A percentile compares a stretch with the other conserved stretches of the same genome.
Conservation (phyloP, 2,113 vertebrate genomes). For the Esox niger region DNA sequence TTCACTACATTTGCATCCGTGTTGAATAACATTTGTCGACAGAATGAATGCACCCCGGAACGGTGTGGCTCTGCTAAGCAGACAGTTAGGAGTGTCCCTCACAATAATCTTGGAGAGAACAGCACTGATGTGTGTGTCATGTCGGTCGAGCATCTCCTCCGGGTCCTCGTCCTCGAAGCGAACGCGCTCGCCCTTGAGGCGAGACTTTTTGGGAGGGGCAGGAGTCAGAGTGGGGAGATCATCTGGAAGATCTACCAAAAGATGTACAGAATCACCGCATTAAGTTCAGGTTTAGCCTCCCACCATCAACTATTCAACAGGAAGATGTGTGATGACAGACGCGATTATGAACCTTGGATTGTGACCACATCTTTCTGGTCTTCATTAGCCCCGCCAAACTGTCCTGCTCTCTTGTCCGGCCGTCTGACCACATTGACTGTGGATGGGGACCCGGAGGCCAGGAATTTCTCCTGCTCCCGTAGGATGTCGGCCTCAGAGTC, state of each 20-base stretch:
- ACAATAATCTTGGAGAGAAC: slow-evolving; percentile 92
- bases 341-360: slow-evolving; percentile 75
- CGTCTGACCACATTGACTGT: slow-evolving; percentile 82
- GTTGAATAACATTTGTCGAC: too few relatives aligned
- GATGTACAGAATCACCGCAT: neutral
- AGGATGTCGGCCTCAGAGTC: slow-evolving; percentile 91
- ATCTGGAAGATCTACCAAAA: slow-evolving; percentile 81
- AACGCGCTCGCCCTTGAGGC: slow-evolving; percentile 68
- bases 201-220: slow-evolving; percentile 86
- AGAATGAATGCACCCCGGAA: neutral
- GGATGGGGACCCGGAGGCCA: slow-evolving; percentile 74
- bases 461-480: slow-evolving; percentile 84
- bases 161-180: slow-evolving; percentile 81
- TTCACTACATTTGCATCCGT: too few relatives aligned
- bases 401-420: slow-evolving; percentile 76
- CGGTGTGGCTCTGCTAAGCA: neutral
- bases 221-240: slow-evolving; percentile 83
- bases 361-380: slow-evolving; percentile 81
- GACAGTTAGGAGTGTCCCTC: slow-evolving; percentile 44
- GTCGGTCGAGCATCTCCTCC: slow-evolving; percentile 76
- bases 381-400: neutral
- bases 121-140: slow-evolving; percentile 87
- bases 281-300: neutral
- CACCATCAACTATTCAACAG: neutral
- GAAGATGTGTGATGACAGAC: neutral